Percentiles rank a stretch among this genome's conserved stretches.
Evolutionary conservation across 30 jellyfish, hydroid and myxozoan genomes (phyloP).

Genomic region (Pelagia noctiluca): DNA sequence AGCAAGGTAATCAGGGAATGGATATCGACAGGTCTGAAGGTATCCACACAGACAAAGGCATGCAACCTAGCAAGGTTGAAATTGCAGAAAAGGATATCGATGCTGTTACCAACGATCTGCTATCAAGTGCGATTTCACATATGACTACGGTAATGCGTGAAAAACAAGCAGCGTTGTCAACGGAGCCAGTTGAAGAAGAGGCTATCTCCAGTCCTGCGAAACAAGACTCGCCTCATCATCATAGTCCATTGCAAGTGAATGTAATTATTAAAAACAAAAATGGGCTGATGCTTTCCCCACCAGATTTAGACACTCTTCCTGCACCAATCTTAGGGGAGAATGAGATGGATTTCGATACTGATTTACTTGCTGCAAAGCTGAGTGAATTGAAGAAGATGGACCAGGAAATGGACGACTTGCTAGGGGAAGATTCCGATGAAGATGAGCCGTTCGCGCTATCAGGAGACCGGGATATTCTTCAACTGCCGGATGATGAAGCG

Average conservation of each 20-base stretch:
- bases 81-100: slow-evolving; percentile 25
- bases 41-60: no score
- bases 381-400: slow-evolving; percentile 88
- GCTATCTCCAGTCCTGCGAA: no score
- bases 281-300: slow-evolving; percentile 32
- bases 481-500: slow-evolving; percentile 46
- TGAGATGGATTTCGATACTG: slow-evolving; percentile 68
- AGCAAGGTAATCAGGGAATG: no score
- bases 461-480: slow-evolving; percentile 24
- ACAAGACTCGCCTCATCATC: neutral
- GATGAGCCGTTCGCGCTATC: slow-evolving; percentile 78
- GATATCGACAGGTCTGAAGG: no score
- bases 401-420: slow-evolving; percentile 83
- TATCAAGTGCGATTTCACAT: slow-evolving; percentile 62
- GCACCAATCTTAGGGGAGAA: slow-evolving; percentile 10
- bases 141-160: slow-evolving; percentile 48
- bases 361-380: slow-evolving; percentile 80
- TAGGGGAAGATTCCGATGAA: slow-evolving; percentile 86
- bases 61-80: neutral
- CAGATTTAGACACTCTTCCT: slow-evolving; percentile 46
- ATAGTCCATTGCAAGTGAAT: neutral
- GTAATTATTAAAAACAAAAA: neutral
- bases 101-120: slow-evolving; percentile 24
- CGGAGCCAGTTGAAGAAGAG: neutral
- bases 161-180: slow-evolving; percentile 12